Percentiles rank a stretch among this genome's conserved stretches.
Evolutionary conservation across 2,113 vertebrate genomes (phyloP).

Genomic region (Elgaria multicarinata): DNA sequence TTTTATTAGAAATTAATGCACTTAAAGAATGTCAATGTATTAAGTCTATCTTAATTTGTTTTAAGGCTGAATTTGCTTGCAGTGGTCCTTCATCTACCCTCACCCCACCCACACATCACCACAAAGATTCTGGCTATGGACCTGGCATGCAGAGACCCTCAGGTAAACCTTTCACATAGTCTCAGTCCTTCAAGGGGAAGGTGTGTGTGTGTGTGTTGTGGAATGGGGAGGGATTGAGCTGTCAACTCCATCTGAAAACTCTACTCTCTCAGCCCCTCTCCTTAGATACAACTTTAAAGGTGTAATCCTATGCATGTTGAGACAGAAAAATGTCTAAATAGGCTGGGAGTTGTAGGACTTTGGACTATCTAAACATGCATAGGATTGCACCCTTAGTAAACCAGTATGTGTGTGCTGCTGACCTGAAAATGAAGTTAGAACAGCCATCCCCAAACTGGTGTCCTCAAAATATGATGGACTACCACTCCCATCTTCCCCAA

Average conservation of each 20-base stretch:
- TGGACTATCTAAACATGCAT: too few relatives aligned
- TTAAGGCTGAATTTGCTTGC: background rate
- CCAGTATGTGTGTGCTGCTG: constrained; percentile 57
- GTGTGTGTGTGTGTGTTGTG: too few relatives aligned
- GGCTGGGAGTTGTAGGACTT: too few relatives aligned
- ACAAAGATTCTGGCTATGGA: background rate
- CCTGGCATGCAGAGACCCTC: background rate
- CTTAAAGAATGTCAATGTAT: background rate
- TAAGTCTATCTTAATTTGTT: background rate
- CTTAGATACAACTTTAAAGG: background rate
- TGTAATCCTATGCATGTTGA: too few relatives aligned
- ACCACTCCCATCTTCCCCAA: too few relatives aligned
- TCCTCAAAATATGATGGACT: too few relatives aligned
- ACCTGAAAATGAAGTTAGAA: background rate
- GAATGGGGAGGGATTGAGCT: background rate
- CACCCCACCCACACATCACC: background rate
- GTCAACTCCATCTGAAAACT: background rate
- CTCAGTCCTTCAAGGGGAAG: background rate
- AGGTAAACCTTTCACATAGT: background rate
- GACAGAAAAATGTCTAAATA: too few relatives aligned
- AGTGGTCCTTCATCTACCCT: background rate
- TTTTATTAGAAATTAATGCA: background rate
- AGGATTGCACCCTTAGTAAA: too few relatives aligned
- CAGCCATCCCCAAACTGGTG: too few relatives aligned
- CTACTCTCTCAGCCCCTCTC: background rate